These are phyloP conservation scores for Dysmachus trigonus DNA, from an alignment of 2,888 invertebrate genomes.

Conservation along the genomic window DNA sequence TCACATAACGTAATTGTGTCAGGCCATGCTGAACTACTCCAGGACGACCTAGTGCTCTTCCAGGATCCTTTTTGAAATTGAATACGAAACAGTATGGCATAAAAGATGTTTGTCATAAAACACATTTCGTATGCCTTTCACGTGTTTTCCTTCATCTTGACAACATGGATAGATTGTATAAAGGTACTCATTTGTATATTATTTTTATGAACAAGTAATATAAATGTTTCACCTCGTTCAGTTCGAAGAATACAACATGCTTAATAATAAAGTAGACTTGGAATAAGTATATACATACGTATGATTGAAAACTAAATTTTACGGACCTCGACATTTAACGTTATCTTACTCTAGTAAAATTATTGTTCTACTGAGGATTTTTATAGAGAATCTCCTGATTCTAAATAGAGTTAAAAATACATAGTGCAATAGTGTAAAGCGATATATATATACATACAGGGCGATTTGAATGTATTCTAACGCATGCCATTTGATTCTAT, in stretches of 20 bases:
- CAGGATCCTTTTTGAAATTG: background rate
- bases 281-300: no score
- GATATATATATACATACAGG: no score
- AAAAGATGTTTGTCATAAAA: background rate
- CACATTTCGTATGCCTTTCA: background rate
- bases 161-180: no score
- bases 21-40: background rate
- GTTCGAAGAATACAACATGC: background rate
- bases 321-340: no score
- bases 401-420: no score
- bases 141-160: background rate
- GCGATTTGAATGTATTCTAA: no score
- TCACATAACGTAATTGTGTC: background rate
- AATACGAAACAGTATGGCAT: background rate
- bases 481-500: no score
- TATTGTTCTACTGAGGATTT: no score
- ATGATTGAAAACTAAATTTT: no score
- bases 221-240: background rate
- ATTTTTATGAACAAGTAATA: background rate
- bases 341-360: no score
- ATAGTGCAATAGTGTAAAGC: no score
- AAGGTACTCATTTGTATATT: background rate
- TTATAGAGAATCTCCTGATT: no score
- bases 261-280: background rate
- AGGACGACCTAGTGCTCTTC: background rate